phyloP scores from a whole-genome alignment of 2,888 invertebrate species.

The Tineola bisselliella region DNA sequence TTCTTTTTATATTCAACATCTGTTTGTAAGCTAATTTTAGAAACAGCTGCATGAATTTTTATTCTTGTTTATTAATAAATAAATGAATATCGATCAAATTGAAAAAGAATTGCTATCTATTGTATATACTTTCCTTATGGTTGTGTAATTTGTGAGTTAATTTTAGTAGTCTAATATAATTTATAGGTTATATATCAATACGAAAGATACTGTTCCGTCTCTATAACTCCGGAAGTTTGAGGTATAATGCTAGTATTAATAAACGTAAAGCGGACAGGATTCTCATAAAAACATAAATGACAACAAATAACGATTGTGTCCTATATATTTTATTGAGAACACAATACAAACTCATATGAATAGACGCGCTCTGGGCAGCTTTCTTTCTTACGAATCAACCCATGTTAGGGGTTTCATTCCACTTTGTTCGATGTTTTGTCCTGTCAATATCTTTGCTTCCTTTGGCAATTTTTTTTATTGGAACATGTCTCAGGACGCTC shows the following conservation, averaged over 20 bases:
- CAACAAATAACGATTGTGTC: slow-evolving; percentile 50
- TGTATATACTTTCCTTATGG: too few species aligned
- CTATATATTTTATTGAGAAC: slow-evolving; percentile 21
- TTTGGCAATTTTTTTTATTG: slow-evolving; percentile 20
- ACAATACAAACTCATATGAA: slow-evolving; percentile 17
- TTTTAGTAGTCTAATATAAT: too few species aligned
- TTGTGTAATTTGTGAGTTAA: too few species aligned
- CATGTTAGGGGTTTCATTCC: slow-evolving; percentile 26
- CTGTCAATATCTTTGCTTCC: slow-evolving; percentile 29
- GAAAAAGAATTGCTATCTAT: too few species aligned
- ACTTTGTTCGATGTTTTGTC: slow-evolving; percentile 22
- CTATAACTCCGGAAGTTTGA: neutral
- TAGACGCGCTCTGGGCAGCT: slow-evolving; percentile 14
- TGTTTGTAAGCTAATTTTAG: too few species aligned
- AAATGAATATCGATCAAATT: too few species aligned
- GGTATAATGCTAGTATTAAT: neutral
- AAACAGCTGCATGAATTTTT: too few species aligned
- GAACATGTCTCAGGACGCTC: neutral
- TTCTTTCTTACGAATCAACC: slow-evolving; percentile 29
- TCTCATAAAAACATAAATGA: slow-evolving; percentile 32
- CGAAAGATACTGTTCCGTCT: neutral
- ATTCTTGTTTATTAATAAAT: too few species aligned
- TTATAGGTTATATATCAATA: too few species aligned
- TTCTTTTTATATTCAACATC: too few species aligned
- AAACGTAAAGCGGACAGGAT: slow-evolving; percentile 3